These are phyloP conservation scores for Malacosoma neustria DNA, from an alignment of 2,888 invertebrate genomes.

Conservation along the genomic window DNA sequence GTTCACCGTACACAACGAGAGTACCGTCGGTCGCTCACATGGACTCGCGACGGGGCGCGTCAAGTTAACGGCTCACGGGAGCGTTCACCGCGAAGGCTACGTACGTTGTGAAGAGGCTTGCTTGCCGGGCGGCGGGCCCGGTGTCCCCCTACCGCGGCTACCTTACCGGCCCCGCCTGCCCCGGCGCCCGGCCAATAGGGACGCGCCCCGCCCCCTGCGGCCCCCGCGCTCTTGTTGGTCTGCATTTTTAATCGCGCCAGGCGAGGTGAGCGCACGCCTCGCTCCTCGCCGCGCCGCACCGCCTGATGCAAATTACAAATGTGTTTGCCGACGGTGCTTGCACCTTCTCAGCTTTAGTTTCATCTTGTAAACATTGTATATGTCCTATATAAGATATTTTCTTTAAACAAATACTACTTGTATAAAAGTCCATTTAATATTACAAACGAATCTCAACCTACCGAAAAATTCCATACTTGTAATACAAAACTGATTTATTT, in stretches of 20 bases:
- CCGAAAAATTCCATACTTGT: no score
- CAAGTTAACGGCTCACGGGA: constrained; percentile 46
- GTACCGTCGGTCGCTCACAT: constrained; percentile 68
- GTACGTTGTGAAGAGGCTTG: constrained; percentile 64
- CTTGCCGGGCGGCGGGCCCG: constrained; percentile 44
- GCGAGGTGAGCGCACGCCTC: constrained; percentile 55
- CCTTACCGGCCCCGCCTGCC: constrained; percentile 36
- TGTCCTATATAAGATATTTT: no score
- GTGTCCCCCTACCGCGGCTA: constrained; percentile 32
- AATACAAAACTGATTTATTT: no score
- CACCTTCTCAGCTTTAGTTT: constrained; percentile 47
- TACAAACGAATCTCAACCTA: no score
- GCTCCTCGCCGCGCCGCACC: constrained; percentile 43
- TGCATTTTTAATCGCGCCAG: constrained; percentile 71
- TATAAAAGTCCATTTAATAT: no score
- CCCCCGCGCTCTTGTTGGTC: constrained; percentile 56
- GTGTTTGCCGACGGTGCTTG: constrained; percentile 67
- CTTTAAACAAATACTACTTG: constrained; percentile 20
- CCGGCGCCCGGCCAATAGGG: constrained; percentile 28
- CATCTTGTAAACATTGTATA: constrained; percentile 48
- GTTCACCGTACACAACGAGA: constrained; percentile 68
- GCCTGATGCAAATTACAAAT: constrained; percentile 67
- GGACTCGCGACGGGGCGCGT: constrained; percentile 65
- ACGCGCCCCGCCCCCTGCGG: constrained; percentile 49
- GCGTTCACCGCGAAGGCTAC: constrained; percentile 67